Conservation (phyloP, 2,113 vertebrate species). For the Datnioides undecimradiatus region DNA sequence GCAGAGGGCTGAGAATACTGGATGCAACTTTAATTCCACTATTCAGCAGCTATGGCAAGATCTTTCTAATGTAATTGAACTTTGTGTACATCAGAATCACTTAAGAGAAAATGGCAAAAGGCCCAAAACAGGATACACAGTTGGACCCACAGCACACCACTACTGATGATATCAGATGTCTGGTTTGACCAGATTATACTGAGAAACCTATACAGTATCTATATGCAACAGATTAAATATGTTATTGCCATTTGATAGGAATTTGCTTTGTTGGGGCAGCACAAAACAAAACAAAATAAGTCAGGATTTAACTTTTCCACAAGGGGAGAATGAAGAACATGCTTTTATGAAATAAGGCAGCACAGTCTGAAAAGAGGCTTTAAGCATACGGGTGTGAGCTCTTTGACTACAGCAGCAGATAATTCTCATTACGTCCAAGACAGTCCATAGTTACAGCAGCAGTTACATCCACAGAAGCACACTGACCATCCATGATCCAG, state of each 20-base stretch:
- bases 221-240: not conserved
- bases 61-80: not conserved
- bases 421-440: no score
- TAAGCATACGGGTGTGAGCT: no score
- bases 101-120: not conserved
- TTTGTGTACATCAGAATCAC: not conserved
- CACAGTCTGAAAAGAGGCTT: not conserved
- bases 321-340: not conserved
- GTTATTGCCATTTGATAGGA: not conserved
- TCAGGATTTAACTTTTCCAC: not conserved
- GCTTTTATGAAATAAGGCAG: not conserved
- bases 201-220: not conserved
- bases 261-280: no score
- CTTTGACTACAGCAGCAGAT: not conserved
- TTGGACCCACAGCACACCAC: not conserved
- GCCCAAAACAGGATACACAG: not conserved
- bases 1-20: not conserved
- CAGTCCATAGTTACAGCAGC: not conserved
- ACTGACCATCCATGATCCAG: not conserved
- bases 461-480: not conserved
- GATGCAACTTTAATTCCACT: not conserved
- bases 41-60: no score
- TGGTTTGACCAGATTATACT: no score
- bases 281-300: not conserved
- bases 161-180: not conserved